A percentile compares a stretch with the other conserved stretches of the same genome.
These are phyloP conservation scores for Trissolcus basalis DNA, from an alignment of 1,140 invertebrate genomes.

Conservation along the genomic window DNA sequence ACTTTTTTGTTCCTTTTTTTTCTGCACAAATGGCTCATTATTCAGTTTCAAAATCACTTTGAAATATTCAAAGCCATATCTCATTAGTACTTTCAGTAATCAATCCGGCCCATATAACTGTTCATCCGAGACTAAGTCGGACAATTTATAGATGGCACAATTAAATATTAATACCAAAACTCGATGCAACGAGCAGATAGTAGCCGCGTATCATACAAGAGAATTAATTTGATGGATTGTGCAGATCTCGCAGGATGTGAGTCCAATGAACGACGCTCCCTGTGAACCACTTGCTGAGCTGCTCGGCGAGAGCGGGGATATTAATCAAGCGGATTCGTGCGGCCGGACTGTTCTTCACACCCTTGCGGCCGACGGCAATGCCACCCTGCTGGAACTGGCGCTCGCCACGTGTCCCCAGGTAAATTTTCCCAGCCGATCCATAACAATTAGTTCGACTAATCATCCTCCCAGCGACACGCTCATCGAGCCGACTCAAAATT, in stretches of 20 bases:
- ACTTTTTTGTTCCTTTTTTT: too few relatives aligned
- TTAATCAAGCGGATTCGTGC: slow-evolving; percentile 78
- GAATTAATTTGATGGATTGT: slow-evolving; percentile 23
- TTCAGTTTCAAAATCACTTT: too few relatives aligned
- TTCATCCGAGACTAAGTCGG: too few relatives aligned
- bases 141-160: too few relatives aligned
- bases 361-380: slow-evolving; percentile 85
- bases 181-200: not conserved
- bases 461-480: not conserved
- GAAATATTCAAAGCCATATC: too few relatives aligned
- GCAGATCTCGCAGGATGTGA: slow-evolving; percentile 73
- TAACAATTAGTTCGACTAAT: slow-evolving; percentile 31
- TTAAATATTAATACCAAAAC: not conserved
- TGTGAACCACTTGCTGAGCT: slow-evolving; percentile 73
- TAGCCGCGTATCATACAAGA: not conserved
- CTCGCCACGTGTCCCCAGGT: slow-evolving; percentile 78
- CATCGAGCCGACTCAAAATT: not conserved
- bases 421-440: slow-evolving; percentile 27
- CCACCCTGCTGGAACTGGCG: slow-evolving; percentile 80
- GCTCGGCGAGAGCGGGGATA: slow-evolving; percentile 73
- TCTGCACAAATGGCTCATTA: too few relatives aligned
- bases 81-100: too few relatives aligned
- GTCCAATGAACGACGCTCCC: slow-evolving; percentile 72
- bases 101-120: too few relatives aligned
- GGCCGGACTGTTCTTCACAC: slow-evolving; percentile 85